Percentiles rank a stretch among this genome's conserved stretches.
Conservation (phyloP, 1,140 invertebrate species). For the Drosophila navojoa region DNA sequence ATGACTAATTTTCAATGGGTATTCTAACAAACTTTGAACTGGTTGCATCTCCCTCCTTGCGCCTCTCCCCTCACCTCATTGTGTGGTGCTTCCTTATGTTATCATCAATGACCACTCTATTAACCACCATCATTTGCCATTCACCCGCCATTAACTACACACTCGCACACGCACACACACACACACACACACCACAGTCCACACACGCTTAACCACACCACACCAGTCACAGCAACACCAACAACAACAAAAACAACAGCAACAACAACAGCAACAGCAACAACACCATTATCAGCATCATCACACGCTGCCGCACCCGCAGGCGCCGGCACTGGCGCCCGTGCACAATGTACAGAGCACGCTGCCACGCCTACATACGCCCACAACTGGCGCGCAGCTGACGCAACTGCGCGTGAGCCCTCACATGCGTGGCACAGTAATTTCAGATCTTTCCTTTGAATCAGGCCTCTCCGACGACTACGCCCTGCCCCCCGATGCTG, state of each 20-base stretch:
- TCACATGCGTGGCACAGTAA: conserved; percentile 83
- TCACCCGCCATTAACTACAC: conserved; percentile 38
- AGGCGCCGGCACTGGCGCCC: conserved; percentile 30
- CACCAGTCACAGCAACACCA: conserved; percentile 2
- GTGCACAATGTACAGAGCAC: conserved; percentile 54
- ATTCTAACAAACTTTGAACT: conserved; percentile 36
- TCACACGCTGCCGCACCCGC: conserved; percentile 42
- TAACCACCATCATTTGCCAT: conserved; percentile 38
- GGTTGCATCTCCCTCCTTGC: conserved; percentile 28
- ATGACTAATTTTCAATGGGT: conserved; percentile 28
- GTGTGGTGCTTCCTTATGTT: conserved; percentile 22
- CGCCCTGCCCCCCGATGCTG: conserved; percentile 96
- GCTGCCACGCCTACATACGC: conserved; percentile 59
- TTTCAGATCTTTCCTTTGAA: conserved; percentile 94
- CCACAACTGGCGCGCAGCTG: conserved; percentile 48
- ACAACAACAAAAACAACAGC: conserved; percentile 45
- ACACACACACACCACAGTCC: conserved; percentile 29
- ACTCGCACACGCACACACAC: conserved; percentile 41
- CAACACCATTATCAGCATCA: conserved; percentile 33
- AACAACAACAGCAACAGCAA: conserved; percentile 32
- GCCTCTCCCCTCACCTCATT: background rate
- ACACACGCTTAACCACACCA: conserved; percentile 40
- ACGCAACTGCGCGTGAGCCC: conserved; percentile 60
- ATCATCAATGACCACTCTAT: conserved; percentile 46
- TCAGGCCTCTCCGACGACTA: conserved; percentile 98